Base-by-base conservation (phyloP, 30 jellyfish, hydroid and myxozoan species). In the Morbakka virulenta region DNA sequence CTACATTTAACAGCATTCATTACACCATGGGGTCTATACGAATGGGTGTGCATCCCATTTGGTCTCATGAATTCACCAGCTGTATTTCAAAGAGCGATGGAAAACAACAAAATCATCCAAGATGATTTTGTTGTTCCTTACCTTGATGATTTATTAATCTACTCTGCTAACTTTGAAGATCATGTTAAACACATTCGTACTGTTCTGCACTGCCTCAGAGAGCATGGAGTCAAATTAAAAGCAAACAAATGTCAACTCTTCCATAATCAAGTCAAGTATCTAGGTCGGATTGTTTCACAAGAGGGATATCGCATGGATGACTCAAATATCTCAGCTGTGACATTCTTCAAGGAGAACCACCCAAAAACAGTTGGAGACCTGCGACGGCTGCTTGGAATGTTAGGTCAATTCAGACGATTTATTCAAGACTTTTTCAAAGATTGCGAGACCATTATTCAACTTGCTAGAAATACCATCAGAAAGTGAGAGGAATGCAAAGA, bases 1-100 rank as follows among this genome's bases (percentile, higher is more conserved):
- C 26, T 17, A 50, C 53, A 69, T 13, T 41, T 52, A 49, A 72
- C 82, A 0, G 90, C 74, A 14, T 71, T 82, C 48, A 64, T 73
- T 47, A 83, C 95, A 2, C 91, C 95, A 17, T 83, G 77, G 89
- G 91, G 78, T 20, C 74, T 82, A 26, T 82, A 62, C 47, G 76
- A 82, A 52, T 71, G 82, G 87, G 35, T 33, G 29, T 67, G 83
- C 32, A 72, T 82, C 21, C 94, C 89, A 35, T 82, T 82, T 31
- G 89, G 87, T 11, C 52, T 67, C 32, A 67, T 20, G 61, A 41
- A 62, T 57, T 67, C 92, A 26, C 94, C 94, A 53, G 94, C 81
- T 22, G 82, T 69, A 1, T 82, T 48, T 36, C 87, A 69, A 28
- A 53, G 81, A 1, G 50, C 21, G 30, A 69, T 80, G 87, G 76